Base-by-base conservation (phyloP, 2,113 vertebrate species). In the Channa argus region DNA sequence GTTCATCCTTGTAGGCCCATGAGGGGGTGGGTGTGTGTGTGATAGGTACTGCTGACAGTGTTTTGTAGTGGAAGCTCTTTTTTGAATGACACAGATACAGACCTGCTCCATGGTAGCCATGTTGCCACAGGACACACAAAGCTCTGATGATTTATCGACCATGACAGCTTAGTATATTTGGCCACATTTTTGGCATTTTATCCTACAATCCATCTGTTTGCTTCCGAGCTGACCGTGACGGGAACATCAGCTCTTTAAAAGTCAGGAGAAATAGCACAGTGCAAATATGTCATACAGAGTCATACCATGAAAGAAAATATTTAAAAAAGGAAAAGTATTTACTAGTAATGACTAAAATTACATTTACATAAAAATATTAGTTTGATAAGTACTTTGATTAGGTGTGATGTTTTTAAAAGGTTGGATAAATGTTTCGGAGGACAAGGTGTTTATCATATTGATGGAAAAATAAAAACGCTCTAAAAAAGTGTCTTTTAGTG, bases 141-240 rank as follows among this genome's bases (percentile, higher is more conserved):
- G 74, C 83, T 65, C 8, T 71, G 66, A 69, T 72, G 62, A 82
- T 83, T 88, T 70, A 77, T 82, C 53, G 33, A 54, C 77, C 10
- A 12, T 84, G 85, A 86, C 84, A 80, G 80, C 72, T 83, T 82
- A 46, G 82, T 86, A 80, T 86, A 85, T 85, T 79, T 85, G 59
- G 75, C 79, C 63, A 54, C 71, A 76, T 69, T 85, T 71, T 71
- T 83, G 70, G 56, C 72, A 34, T 73, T 52, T 68, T 61, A 39
- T 51, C 51, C 55, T 73, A 45, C 63, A 65, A 46, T 63, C 85
- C 81, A 77, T 88, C 78, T 88, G 80, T 68, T 77, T 67, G 67
- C 50, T 58, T 68, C 69, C 47, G 66, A 56, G 67, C 60, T 34
- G 54, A 68, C 41, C 43, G 13, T 78, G 58, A 80, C n/a, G 36